These are phyloP conservation scores for Chanos chanos DNA, from an alignment of 2,797 vertebrate species.

Conservation along the genomic window DNA sequence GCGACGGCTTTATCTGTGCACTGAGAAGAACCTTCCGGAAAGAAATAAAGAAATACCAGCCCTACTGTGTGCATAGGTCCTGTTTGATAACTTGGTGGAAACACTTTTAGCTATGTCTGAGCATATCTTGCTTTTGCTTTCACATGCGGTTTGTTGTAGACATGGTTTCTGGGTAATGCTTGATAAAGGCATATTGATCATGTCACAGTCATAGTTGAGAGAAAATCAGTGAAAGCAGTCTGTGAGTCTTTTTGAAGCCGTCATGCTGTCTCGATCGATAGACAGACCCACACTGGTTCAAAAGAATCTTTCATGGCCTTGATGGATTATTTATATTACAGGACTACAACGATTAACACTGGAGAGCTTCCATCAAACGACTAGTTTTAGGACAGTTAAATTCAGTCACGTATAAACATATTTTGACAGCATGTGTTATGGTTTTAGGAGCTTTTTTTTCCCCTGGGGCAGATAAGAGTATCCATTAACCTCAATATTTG, in stretches of 20 bases:
- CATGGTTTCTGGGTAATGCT: conserved; percentile 15
- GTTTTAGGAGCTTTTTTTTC: background rate
- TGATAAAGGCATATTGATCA: conserved; percentile 35
- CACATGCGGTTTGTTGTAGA: conserved; percentile 15
- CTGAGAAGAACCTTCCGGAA: too few species aligned
- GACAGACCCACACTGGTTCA: conserved; percentile 29
- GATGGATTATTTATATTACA: conserved; percentile 32
- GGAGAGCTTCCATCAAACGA: background rate
- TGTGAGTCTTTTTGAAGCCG: conserved; percentile 10
- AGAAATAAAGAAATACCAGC: too few species aligned
- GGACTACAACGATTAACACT: conserved; percentile 9
- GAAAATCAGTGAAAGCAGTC: background rate
- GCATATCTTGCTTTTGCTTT: too few species aligned
- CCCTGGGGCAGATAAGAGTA: too few species aligned
- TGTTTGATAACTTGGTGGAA: background rate
- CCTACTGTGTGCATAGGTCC: background rate
- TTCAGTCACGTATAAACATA: background rate
- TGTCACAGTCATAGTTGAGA: conserved; percentile 6
- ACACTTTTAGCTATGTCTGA: conserved; percentile 4
- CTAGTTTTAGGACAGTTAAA: background rate
- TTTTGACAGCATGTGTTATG: too few species aligned
- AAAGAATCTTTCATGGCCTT: conserved; percentile 13
- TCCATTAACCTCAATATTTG: background rate
- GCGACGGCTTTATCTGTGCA: too few species aligned
- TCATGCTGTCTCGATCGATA: conserved; percentile 26